Evolutionary conservation across 1,140 invertebrate genomes (phyloP), one percentile per base, ranked within the genome.

Genomic region (Lasioglossum baleicum): DNA sequence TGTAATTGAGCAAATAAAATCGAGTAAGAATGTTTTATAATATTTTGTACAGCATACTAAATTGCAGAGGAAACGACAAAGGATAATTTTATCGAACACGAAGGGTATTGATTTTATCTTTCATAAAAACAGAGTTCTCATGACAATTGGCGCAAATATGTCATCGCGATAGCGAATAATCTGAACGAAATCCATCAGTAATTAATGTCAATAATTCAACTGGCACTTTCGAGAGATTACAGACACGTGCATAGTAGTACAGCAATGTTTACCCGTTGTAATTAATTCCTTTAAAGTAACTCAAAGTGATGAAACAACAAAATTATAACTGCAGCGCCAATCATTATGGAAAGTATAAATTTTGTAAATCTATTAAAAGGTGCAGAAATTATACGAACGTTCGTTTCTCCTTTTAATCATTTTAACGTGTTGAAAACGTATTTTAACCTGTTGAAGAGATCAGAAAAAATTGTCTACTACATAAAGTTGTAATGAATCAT

Each of bases 201-300:
- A 69, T 76, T 76, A 60, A 15, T 15, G 10, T 76, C 75, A 84
- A 90, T 89, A 89, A 90, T 90, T 85, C 81, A 90, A 84, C 88
- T 83, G 71, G 81, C 86, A 90, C 87, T 88, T 84, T 84, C 75
- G 77, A 87, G 75, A 87, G 84, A 90, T 90, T 89, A 87, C 75
- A 44, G 76, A 69, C 79, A 85, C 81, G 6, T 53, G 6, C 15
- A 48, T 48, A 48, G 44, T 1, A 48, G 10, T 11, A 48, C 13
- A 48, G 44, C 13, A 48, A 7, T 11, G 11, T 48, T 48, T 35
- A 35, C 3, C 35, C 35, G 35, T 35, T 48, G 10, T 48, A 48
- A 11, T 48, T 48, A 48, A 48, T 11, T 1, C 10, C 44, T 2
- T 48, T 48, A 13, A 48, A 48, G 13, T 48, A 11, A 48, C 13